Conservation (phyloP, 2,113 vertebrate genomes). For the Zosterops pallidus region DNA sequence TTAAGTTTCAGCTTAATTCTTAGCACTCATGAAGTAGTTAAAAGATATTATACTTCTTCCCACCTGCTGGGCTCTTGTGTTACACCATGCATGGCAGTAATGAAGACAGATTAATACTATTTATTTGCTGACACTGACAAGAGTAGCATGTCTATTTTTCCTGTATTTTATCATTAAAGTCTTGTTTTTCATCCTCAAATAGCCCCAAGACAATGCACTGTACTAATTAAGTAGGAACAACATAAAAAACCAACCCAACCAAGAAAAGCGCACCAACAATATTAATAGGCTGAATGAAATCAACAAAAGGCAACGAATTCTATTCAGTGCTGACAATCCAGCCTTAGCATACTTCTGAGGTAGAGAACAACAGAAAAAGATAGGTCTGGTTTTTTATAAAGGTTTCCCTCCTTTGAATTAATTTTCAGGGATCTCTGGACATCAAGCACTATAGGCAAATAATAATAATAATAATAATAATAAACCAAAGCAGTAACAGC, state of each 20-base stretch:
- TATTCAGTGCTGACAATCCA: background rate
- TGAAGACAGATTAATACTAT: constrained; percentile 85
- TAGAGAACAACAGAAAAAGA: background rate
- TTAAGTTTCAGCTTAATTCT: constrained; percentile 44
- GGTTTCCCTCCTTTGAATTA: background rate
- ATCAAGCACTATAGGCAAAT: background rate
- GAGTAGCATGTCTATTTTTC: constrained; percentile 59
- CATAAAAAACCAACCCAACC: background rate
- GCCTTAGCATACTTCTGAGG: background rate
- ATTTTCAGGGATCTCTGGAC: background rate
- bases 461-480: background rate
- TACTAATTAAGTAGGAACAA: constrained; percentile 31
- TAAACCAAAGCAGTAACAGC: background rate
- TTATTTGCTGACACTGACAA: constrained; percentile 78
- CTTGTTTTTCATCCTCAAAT: constrained; percentile 58
- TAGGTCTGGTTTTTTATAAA: background rate
- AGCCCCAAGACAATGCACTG: constrained; percentile 21
- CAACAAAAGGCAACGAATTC: background rate
- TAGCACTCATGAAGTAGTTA: constrained; percentile 44
- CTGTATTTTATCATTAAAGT: constrained; percentile 69
- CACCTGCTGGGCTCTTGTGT: constrained; percentile 29
- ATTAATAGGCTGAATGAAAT: constrained; percentile 27
- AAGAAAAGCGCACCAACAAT: constrained; percentile 45
- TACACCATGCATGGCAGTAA: constrained; percentile 68
- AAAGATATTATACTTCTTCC: constrained; percentile 39